Evolutionary conservation across 2,797 vertebrate genomes (phyloP).

Genomic region (Megalops cyprinoides): DNA sequence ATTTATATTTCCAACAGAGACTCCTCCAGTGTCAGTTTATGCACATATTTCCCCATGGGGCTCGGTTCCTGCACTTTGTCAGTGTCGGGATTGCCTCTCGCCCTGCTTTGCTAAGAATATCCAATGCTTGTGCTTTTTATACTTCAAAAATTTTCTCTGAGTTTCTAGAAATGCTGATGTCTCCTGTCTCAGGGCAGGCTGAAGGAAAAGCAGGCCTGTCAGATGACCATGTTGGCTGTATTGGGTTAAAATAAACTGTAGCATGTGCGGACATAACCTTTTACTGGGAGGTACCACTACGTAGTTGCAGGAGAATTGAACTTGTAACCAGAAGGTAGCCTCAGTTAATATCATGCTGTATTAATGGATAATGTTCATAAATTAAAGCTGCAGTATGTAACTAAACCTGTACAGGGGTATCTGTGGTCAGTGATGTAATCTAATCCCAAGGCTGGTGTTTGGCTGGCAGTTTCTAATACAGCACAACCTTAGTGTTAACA

Average conservation of each 20-base stretch:
- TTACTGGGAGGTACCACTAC: neutral
- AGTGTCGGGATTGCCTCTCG: neutral
- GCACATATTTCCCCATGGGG: neutral
- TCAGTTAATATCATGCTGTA: too few relatives aligned
- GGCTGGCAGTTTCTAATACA: too few relatives aligned
- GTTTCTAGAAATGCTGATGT: neutral
- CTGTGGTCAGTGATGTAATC: too few relatives aligned
- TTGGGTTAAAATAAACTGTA: neutral
- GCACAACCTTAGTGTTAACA: neutral
- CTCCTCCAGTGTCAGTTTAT: neutral
- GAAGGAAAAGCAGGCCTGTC: neutral
- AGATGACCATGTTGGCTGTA: neutral
- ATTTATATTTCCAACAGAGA: neutral
- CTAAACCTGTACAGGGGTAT: too few relatives aligned
- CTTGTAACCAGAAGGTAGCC: too few relatives aligned
- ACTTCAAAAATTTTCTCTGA: neutral
- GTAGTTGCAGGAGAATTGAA: neutral
- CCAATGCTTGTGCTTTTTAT: neutral
- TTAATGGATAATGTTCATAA: too few relatives aligned
- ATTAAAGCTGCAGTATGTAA: too few relatives aligned
- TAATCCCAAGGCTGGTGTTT: too few relatives aligned
- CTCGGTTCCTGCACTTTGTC: neutral
- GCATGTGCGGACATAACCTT: neutral
- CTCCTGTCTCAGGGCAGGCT: neutral
- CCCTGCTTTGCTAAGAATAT: too few relatives aligned